Evolutionary conservation across 2,113 vertebrate genomes (phyloP), one percentile per base, ranked within the genome.

Genomic region (Pseudolaguvia tuberculata): DNA sequence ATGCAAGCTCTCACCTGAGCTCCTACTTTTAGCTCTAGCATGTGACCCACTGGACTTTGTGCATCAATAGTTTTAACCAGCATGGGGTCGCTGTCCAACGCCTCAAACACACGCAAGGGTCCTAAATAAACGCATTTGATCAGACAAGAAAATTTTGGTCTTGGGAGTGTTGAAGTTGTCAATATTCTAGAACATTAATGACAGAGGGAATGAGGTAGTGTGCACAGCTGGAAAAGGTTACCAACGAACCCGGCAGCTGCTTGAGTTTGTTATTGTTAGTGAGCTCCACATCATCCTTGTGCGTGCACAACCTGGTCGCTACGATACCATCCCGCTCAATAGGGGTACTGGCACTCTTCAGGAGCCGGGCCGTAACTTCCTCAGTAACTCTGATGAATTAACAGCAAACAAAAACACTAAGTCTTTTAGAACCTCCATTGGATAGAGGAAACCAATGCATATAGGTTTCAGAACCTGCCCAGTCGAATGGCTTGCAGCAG

Each of bases 251-350:
- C 87, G 94, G 84, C 0, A 99, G 89, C 76, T 94, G 91, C 58
- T 90, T 89, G 57, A 98, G 91, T 70, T 89, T 58, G 59, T 84
- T 93, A 78, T 93, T 86, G 0, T 99, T 99, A 9, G 95, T 99
- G 62, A 95, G 84, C 78, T 95, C 94, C 66, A 99, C 96, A 0
- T 99, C 97, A 50, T 97, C 94, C 84, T 95, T 97, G 86, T 98
- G 97, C 0, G 97, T 98, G 84, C 97, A 99, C 58, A 99, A 92
- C 70, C 93, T 89, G 0, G 96, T 99, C n/a, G 97, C 96, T 80
- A 98, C 82, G 79, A 99, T 96, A 42, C 95, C 96, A 8, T 98
- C 94, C 62, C 77, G 86, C 84, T 94, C 96, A 3, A 97, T 92
- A 51, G 77, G 89, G 81, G 95, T 92, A 75, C 86, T 76, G 65